These are phyloP conservation scores for Cybosia mesomella DNA, from an alignment of 2,888 invertebrate genomes.

Conservation along the genomic window DNA sequence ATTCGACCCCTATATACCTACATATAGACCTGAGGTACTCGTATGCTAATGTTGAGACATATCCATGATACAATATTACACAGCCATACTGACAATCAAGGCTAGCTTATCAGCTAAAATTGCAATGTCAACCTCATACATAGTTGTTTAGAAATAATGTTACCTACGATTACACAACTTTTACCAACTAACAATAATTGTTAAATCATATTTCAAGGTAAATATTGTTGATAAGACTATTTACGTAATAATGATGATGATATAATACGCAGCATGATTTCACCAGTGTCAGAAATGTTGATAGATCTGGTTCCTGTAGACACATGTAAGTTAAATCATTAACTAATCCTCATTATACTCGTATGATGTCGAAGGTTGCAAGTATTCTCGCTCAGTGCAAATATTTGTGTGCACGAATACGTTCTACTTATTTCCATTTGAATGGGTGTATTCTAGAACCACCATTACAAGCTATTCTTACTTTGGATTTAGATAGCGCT, in stretches of 20 bases:
- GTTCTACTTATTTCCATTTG: not conserved
- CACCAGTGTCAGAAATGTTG: constrained; percentile 41
- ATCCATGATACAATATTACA: not conserved
- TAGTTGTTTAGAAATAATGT: constrained; percentile 7
- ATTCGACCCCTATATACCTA: too few species aligned
- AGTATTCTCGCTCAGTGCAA: not conserved
- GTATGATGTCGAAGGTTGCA: not conserved
- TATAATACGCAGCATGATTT: constrained; percentile 40
- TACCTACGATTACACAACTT: constrained; percentile 14
- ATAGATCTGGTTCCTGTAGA: constrained; percentile 31
- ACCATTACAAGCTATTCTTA: not conserved
- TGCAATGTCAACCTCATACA: constrained; percentile 2
- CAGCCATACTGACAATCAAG: not conserved
- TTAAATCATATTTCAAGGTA: constrained; percentile 40
- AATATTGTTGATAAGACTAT: constrained; percentile 38
- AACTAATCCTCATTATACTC: constrained; percentile 2
- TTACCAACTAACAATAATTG: constrained; percentile 26
- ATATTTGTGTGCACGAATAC: not conserved
- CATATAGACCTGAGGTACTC: not conserved
- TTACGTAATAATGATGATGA: constrained; percentile 42
- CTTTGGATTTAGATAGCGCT: too few species aligned
- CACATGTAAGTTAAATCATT: constrained; percentile 51
- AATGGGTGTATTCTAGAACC: too few species aligned
- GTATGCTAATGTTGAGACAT: not conserved
- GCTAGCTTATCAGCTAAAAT: constrained; percentile 11